A percentile compares a stretch with the other conserved stretches of the same genome.
These are phyloP conservation scores for Ctenopoma kingsleyae DNA, from an alignment of 2,797 vertebrate genomes.

Conservation along the genomic window DNA sequence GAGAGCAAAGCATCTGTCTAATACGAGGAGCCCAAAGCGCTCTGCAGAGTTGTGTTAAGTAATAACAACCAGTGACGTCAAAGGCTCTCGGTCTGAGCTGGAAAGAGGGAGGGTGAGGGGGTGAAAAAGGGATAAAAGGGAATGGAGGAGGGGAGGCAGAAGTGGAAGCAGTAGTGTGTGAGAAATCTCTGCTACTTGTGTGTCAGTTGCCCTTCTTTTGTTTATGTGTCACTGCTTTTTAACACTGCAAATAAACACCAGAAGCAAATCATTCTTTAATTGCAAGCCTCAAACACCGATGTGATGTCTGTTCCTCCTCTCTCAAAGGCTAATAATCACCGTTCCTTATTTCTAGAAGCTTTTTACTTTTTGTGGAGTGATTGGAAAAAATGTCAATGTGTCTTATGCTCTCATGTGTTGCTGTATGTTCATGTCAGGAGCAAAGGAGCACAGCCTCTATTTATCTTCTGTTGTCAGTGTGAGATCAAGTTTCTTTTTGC, in stretches of 20 bases:
- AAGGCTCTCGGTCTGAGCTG: conserved; percentile 74
- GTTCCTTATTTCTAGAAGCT: conserved; percentile 14
- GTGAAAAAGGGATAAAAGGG: conserved; percentile 29
- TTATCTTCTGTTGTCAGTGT: conserved; percentile 25
- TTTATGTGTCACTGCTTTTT: conserved; percentile 18
- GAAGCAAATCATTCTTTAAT: conserved; percentile 15
- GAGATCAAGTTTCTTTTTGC: conserved; percentile 7
- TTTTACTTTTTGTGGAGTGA: conserved; percentile 27
- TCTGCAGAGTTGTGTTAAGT: conserved; percentile 83
- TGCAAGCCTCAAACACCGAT: conserved; percentile 7
- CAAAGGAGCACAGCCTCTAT: conserved; percentile 20
- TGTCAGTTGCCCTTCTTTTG: conserved; percentile 35
- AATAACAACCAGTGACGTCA: conserved; percentile 84
- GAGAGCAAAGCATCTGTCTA: conserved; percentile 74
- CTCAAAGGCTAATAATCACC: conserved; percentile 9
- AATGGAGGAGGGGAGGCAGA: conserved; percentile 43
- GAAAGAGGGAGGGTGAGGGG: conserved; percentile 48
- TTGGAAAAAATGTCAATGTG: conserved; percentile 44
- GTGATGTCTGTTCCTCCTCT: conserved; percentile 10
- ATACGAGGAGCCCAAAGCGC: conserved; percentile 75
- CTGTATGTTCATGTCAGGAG: conserved; percentile 31
- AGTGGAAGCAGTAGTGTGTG: conserved; percentile 54
- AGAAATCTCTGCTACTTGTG: conserved; percentile 52
- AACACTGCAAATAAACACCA: conserved; percentile 14
- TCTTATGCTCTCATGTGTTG: conserved; percentile 45